Evolutionary conservation across 1,140 invertebrate genomes (phyloP).

Genomic region (Tachypleus tridentatus): DNA sequence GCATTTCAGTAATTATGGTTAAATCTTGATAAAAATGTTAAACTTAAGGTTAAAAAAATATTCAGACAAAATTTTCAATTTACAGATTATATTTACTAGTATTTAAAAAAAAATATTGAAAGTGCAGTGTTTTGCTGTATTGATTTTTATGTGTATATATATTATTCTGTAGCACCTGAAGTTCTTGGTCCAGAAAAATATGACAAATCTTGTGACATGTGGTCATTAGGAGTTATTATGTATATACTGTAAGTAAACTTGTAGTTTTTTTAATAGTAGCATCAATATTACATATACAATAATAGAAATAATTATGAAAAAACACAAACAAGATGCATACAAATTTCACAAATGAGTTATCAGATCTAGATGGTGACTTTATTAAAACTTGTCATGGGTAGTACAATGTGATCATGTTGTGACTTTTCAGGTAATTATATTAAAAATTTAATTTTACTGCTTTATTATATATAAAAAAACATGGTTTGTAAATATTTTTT

Average conservation of each 20-base stretch:
- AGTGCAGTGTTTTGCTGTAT: neutral
- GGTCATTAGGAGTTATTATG: constrained; percentile 96
- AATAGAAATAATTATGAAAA: neutral
- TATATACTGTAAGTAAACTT: constrained; percentile 73
- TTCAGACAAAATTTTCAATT: too few relatives aligned
- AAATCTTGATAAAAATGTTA: neutral
- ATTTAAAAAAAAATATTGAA: neutral
- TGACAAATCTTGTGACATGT: constrained; percentile 98
- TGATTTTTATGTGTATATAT: constrained; percentile 1
- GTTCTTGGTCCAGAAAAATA: constrained; percentile 94
- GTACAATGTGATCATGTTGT: too few relatives aligned
- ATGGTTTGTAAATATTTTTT: too few relatives aligned
- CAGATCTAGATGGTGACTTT: too few relatives aligned
- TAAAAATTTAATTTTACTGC: too few relatives aligned
- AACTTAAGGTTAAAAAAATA: neutral
- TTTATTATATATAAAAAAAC: too few relatives aligned
- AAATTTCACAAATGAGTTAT: too few relatives aligned
- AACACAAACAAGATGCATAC: too few relatives aligned
- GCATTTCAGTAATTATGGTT: neutral
- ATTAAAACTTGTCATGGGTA: too few relatives aligned
- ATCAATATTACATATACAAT: constrained; percentile 1
- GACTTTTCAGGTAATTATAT: too few relatives aligned
- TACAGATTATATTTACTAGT: too few relatives aligned
- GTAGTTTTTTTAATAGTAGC: too few relatives aligned
- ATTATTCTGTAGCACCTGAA: constrained; percentile 55